Base-by-base conservation (phyloP, 2,797 vertebrate genomes). In the Sciaenops ocellatus region DNA sequence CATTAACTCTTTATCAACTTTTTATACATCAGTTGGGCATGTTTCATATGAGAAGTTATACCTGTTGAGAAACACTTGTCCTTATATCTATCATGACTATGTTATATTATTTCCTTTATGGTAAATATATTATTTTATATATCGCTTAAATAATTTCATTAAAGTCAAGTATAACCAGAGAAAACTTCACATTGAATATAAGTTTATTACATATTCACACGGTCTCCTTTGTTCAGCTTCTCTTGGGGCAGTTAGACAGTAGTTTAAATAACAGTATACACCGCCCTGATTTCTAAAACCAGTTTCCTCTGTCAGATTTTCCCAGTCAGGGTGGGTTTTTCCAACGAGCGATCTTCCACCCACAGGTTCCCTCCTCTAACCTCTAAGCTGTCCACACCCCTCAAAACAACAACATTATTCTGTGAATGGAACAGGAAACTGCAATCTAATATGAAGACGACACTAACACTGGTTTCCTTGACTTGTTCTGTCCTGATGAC, bases 381-480 rank as follows among this genome's bases (percentile, higher is more conserved):
- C 81, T 85, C 73, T 67, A 18, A 70, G 47, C 76, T 61, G 68
- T 57, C 82, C 77, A 72, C 85, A 84, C 78, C 83, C 78, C 30
- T 69, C 6, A 17, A 55, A 81, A 85, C 41, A 84, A 90, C 61
- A 90, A 85, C 61, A 83, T 1, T n/a, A 65, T 52, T 28, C 71
- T 65, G 70, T 78, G 55, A 67, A 70, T 73, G 84, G 85, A 85
- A 87, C 73, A 41, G 73, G 47, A 79, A 77, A 55, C 56, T 81
- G 82, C 28, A 66, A 89, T 52, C n/a, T 77, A 55, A 90, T 85
- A 83, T 52, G n/a, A 56, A 54, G 8, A 78, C 76, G 52, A 78
- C 54, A 24, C 26, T 59, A n/a, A 13, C 73, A 80, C 41, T 47
- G n/a, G 47, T 74, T 82, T 66, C 57, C 47, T 59, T 55, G 22